Conservation (phyloP, 2,113 vertebrate genomes). For the Chamaea fasciata region DNA sequence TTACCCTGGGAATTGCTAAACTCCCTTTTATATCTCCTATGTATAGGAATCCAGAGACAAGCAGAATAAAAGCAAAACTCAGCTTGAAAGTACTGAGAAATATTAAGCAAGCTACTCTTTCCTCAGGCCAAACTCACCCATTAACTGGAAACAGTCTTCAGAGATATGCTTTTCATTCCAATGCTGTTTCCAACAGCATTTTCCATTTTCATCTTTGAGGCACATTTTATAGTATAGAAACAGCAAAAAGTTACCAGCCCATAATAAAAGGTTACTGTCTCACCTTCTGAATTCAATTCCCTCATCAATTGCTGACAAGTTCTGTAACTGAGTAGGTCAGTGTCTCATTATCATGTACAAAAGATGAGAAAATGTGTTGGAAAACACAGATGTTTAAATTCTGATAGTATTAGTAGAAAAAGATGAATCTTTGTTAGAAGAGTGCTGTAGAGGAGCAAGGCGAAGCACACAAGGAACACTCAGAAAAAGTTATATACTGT, state of each 20-base stretch:
- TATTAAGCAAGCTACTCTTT: background rate
- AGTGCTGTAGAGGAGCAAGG: background rate
- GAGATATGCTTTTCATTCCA: background rate
- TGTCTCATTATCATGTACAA: background rate
- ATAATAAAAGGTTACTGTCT: background rate
- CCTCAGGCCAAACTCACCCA: background rate
- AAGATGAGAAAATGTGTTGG: background rate
- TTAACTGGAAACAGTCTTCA: background rate
- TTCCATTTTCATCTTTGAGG: background rate
- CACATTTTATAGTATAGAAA: background rate
- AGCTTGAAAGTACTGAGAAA: background rate
- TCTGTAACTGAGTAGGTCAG: background rate
- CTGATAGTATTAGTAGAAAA: background rate
- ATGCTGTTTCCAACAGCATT: background rate
- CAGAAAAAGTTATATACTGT: background rate
- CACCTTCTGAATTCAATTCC: background rate
- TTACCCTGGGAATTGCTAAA: background rate
- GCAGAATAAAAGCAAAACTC: background rate
- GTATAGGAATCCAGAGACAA: background rate
- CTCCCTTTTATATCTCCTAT: background rate
- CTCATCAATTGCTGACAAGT: background rate
- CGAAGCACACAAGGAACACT: background rate
- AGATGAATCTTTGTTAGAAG: background rate
- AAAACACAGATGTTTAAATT: background rate
- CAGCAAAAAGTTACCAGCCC: background rate